phyloP scores from a whole-genome alignment of 2,797 vertebrate species.

The Vireo griseus region DNA sequence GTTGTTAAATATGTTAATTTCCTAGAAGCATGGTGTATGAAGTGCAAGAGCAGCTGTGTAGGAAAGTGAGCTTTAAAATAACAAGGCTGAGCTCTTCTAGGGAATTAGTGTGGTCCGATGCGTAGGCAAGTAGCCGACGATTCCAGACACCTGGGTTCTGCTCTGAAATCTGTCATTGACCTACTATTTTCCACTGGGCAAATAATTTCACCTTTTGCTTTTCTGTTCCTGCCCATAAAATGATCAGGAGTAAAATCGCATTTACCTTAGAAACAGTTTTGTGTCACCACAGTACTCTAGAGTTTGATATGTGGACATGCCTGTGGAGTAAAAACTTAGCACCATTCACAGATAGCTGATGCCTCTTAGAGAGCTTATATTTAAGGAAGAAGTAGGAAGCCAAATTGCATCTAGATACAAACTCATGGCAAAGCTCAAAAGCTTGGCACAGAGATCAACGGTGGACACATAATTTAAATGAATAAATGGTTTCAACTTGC shows the following conservation, averaged over 20 bases:
- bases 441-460: not conserved
- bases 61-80: conserved; percentile 46
- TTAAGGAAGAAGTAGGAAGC: not conserved
- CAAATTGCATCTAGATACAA: not conserved
- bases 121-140: conserved; percentile 29
- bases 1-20: conserved; percentile 57
- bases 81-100: conserved; percentile 41
- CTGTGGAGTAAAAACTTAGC: not conserved
- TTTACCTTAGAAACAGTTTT: not conserved
- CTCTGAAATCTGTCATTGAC: not conserved
- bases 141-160: conserved; percentile 48
- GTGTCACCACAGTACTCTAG: not conserved
- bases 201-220: not conserved
- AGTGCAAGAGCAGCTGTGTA: conserved; percentile 54
- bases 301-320: not conserved
- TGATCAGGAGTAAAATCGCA: not conserved
- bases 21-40: conserved; percentile 34
- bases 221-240: not conserved
- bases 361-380: not conserved
- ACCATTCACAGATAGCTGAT: not conserved
- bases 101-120: conserved; percentile 47
- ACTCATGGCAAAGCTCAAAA: not conserved
- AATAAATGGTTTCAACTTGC: not conserved
- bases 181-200: not conserved
- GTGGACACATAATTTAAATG: not conserved